Evolutionary conservation across 2,888 invertebrate species (phyloP).

Genomic region (Morpho deidamia): DNA sequence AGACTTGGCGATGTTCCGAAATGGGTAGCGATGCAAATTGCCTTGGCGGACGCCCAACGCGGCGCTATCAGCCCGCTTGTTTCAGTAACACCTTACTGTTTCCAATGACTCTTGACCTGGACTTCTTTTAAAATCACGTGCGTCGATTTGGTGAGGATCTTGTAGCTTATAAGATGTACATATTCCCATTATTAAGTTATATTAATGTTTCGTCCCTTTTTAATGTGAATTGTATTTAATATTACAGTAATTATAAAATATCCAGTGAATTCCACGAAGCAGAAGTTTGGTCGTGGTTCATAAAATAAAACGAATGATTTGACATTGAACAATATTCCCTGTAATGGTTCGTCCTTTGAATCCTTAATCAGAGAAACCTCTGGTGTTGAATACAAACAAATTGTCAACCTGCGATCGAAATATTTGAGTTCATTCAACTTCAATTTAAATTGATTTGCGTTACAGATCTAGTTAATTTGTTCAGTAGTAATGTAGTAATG

Average conservation of each 20-base stretch:
- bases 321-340: constrained; percentile 64
- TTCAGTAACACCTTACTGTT: constrained; percentile 53
- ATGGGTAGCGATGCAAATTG: constrained; percentile 78
- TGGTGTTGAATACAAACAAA: constrained; percentile 64
- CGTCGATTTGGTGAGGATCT: not conserved
- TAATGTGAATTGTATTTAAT: not conserved
- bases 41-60: constrained; percentile 76
- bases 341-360: constrained; percentile 70
- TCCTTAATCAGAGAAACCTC: constrained; percentile 66
- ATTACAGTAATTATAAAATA: not conserved
- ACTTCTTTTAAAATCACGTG: constrained; percentile 10
- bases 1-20: constrained; percentile 79
- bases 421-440: constrained; percentile 61
- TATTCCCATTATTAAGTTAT: no score
- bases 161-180: not conserved
- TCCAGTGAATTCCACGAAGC: not conserved
- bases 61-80: constrained; percentile 62
- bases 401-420: constrained; percentile 46
- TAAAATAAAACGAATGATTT: constrained; percentile 37
- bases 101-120: constrained; percentile 47
- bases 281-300: constrained; percentile 21
- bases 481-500: no score
- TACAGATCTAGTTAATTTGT: not conserved
- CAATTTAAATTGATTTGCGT: constrained; percentile 7
- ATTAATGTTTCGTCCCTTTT: no score